Base-by-base conservation (phyloP, 2,113 vertebrate species). In the Gymnobelideus leadbeateri region DNA sequence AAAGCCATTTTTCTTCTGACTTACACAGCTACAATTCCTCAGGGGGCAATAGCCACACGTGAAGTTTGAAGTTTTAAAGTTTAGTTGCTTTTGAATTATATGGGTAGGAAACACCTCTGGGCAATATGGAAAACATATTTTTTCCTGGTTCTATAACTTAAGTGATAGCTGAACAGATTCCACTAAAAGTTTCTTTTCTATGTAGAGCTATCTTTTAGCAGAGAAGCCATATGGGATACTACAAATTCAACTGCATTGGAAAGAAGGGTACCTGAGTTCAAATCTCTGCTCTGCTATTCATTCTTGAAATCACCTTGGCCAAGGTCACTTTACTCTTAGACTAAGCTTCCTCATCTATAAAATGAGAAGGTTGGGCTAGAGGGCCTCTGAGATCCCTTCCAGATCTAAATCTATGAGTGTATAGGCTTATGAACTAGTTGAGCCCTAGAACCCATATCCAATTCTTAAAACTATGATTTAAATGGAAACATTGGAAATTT, bases 31-130 rank as follows among this genome's bases (percentile, higher is more conserved):
- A 28, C n/a, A 50, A 46, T 37, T 90, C 84, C 25, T 97, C 91
- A 92, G 53, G 95, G 92, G 51, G 92, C 43, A 94, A 92, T 1
- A 94, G 89, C 51, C 3, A 54, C 25, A 46, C 47, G 51, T 3
- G 47, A 95, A 91, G 43, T 89, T 49, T 94, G 43, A 92, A 28
- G 61, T 68, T 91, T 95, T 90, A 94, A 97, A 92, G 93, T 93
- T 89, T 77, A 90, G 54, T 93, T 94, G 92, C 26, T 94, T 98
- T 96, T 96, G 89, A 96, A 77, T 93, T 94, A 90, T 89, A 37
- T 90, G 53, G 57, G 31, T 51, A 94, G 50, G 92, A 94, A 96
- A 93, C 43, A 84, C 57, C 47, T 52, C 37, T 61, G 55, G 92
- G 37, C 19, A 94, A 52, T 37, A 93, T 12, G 43, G 46, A 95